Conservation (phyloP, 2,888 invertebrate genomes). For the Cheilosia soror region DNA sequence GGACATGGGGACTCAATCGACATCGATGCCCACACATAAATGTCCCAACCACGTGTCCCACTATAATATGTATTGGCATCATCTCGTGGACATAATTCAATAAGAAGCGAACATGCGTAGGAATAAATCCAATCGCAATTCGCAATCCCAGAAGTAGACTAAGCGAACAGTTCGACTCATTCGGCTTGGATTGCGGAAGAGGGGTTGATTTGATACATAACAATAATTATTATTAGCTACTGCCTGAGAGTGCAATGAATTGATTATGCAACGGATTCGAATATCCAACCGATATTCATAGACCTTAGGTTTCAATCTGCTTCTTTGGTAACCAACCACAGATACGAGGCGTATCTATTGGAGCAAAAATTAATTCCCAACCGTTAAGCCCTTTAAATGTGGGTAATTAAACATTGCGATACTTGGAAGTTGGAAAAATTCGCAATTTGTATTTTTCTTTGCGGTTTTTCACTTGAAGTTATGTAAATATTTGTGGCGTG, state of each 20-base stretch:
- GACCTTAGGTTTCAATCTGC: conserved; percentile 42
- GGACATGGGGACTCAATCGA: conserved; percentile 9
- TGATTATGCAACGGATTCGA: conserved; percentile 30
- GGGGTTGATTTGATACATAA: conserved; percentile 17
- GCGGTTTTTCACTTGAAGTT: conserved; percentile 40
- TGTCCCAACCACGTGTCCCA: conserved; percentile 43
- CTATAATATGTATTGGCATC: conserved; percentile 20
- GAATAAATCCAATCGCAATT: conserved; percentile 34
- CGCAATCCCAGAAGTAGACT: conserved; percentile 22
- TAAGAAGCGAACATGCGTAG: conserved; percentile 38
- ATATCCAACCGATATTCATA: conserved; percentile 30
- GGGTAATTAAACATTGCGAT: conserved; percentile 54
- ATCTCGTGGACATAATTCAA: conserved; percentile 6
- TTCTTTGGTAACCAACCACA: conserved; percentile 13
- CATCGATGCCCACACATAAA: conserved; percentile 36
- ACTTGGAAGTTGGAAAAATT: conserved; percentile 28
- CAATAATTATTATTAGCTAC: conserved; percentile 1
- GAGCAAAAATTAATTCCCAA: conserved; percentile 37
- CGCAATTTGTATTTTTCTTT: conserved; percentile 30
- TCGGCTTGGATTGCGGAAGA: conserved; percentile 50
- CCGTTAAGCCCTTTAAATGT: conserved; percentile 54
- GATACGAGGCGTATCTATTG: conserved; percentile 18
- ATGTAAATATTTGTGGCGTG: conserved; percentile 53
- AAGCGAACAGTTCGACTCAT: not conserved
- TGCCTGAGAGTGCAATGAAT: conserved; percentile 25